phyloP scores from a whole-genome alignment of 2,113 vertebrate species.

The Gorilla gorilla region DNA sequence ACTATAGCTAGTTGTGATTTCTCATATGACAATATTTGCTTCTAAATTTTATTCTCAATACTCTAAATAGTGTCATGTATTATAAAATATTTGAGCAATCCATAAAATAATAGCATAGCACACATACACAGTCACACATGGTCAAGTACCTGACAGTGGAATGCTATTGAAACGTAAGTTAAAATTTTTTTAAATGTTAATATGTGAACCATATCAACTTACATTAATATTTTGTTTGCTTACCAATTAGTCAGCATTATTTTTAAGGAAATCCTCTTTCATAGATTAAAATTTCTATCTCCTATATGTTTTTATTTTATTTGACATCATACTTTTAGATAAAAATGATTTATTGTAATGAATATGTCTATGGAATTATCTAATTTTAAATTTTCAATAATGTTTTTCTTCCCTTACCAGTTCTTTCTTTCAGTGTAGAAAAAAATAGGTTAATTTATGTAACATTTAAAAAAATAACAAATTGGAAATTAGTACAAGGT shows the following conservation, averaged over 20 bases:
- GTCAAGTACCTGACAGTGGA: not conserved
- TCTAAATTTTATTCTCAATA: not conserved
- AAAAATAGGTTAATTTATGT: slow-evolving; percentile 46
- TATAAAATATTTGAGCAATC: not conserved
- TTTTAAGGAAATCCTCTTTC: not conserved
- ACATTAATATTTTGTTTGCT: slow-evolving; percentile 38
- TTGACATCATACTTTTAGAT: slow-evolving; percentile 62
- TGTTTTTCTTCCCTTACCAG: slow-evolving; percentile 67
- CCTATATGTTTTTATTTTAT: slow-evolving; percentile 52
- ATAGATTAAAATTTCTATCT: slow-evolving; percentile 50
- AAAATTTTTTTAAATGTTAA: not conserved
- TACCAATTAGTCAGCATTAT: not conserved
- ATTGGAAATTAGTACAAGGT: slow-evolving; percentile 41
- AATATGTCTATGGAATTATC: slow-evolving; percentile 63
- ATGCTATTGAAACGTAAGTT: not conserved
- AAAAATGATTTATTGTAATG: slow-evolving; percentile 57
- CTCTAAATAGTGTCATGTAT: not conserved
- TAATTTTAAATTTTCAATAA: slow-evolving; percentile 62
- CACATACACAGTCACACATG: not conserved
- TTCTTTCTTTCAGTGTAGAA: slow-evolving; percentile 65
- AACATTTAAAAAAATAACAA: slow-evolving; percentile 73
- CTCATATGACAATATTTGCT: not conserved
- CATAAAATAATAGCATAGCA: not conserved
- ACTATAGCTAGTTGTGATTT: not conserved
- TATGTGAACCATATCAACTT: not conserved